Percentiles rank a stretch among this genome's conserved stretches.
These are phyloP conservation scores for Octopus bimaculoides DNA, from an alignment of 1,140 invertebrate species.

Conservation along the genomic window DNA sequence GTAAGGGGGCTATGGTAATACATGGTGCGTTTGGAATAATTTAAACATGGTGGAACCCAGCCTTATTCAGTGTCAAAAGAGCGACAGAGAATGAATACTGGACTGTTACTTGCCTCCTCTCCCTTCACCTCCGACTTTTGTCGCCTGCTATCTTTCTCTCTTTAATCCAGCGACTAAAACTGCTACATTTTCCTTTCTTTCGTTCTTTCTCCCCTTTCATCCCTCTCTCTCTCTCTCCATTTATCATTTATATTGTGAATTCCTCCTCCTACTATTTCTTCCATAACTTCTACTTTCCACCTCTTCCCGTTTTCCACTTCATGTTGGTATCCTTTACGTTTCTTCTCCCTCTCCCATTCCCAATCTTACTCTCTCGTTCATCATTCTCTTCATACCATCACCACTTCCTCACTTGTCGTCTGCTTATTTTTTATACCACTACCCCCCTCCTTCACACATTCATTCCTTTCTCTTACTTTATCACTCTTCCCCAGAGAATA, in stretches of 20 bases:
- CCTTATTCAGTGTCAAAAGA: neutral
- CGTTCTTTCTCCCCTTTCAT: neutral
- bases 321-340: neutral
- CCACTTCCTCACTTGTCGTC: neutral
- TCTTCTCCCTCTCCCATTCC: neutral
- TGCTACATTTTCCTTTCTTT: neutral
- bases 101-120: neutral
- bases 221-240: neutral
- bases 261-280: neutral
- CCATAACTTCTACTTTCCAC: neutral
- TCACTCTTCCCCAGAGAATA: neutral
- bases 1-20: neutral
- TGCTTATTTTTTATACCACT: neutral
- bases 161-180: neutral
- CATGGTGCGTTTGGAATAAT: neutral
- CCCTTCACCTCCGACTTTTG: neutral
- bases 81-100: neutral
- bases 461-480: neutral
- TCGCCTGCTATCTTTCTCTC: neutral
- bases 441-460: neutral
- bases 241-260: neutral
- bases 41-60: neutral
- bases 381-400: neutral
- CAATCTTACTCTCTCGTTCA: neutral
- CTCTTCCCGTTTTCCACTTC: neutral